Percentiles rank a stretch among this genome's conserved stretches.
These are phyloP conservation scores for Caretta caretta DNA, from an alignment of 2,113 vertebrate genomes.

Conservation along the genomic window DNA sequence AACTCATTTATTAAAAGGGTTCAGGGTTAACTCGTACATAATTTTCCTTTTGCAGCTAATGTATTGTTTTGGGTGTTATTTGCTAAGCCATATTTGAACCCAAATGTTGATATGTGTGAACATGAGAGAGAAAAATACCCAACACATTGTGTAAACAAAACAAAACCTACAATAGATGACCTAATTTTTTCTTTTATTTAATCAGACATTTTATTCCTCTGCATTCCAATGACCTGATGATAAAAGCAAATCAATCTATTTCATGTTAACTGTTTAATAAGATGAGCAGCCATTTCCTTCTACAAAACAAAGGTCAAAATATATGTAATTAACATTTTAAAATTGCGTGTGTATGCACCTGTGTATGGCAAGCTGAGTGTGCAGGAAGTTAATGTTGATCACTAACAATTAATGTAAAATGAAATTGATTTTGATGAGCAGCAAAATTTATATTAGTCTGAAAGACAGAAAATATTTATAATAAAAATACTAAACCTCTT, in stretches of 20 bases:
- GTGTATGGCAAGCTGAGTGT: slow-evolving; percentile 71
- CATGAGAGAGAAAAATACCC: not conserved
- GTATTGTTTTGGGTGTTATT: not conserved
- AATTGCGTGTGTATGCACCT: slow-evolving; percentile 72
- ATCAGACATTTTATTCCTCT: not conserved
- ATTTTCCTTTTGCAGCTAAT: not conserved
- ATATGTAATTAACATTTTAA: slow-evolving; percentile 78
- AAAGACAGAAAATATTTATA: not conserved
- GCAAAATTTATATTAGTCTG: not conserved
- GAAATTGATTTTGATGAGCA: not conserved
- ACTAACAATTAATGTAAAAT: slow-evolving; percentile 69
- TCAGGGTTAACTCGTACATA: not conserved
- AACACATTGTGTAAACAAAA: not conserved
- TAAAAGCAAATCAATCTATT: not conserved
- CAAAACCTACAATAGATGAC: not conserved
- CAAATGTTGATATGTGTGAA: not conserved
- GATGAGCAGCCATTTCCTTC: slow-evolving; percentile 72
- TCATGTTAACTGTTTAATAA: slow-evolving; percentile 73
- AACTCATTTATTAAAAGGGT: rapidly evolving
- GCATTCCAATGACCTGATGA: not conserved
- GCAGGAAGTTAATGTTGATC: slow-evolving; percentile 82
- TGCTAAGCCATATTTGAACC: not conserved
- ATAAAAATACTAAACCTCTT: not conserved
- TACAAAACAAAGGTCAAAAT: slow-evolving; percentile 70
- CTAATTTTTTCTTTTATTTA: not conserved